A percentile compares a stretch with the other conserved stretches of the same genome.
Conservation (phyloP, 2,888 invertebrate genomes). For the Dryocosmus kuriphilus region DNA sequence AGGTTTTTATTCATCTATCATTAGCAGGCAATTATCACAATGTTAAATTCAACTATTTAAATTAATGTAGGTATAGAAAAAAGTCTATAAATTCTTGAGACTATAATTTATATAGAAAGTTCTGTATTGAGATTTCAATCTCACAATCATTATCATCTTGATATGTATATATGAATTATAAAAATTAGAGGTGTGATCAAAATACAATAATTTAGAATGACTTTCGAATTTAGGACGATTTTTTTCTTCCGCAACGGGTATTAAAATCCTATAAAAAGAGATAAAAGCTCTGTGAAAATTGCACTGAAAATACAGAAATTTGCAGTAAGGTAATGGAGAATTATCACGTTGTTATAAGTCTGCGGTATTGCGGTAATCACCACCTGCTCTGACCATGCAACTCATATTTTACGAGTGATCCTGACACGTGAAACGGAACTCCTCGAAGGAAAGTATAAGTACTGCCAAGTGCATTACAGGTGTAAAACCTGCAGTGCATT, state of each 20-base stretch:
- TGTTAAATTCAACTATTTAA: not conserved
- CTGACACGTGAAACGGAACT: conserved; percentile 53
- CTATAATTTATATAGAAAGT: not conserved
- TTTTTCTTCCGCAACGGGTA: too few relatives aligned
- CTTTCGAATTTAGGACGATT: too few relatives aligned
- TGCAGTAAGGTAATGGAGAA: not conserved
- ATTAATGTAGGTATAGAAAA: not conserved
- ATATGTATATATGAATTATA: too few relatives aligned
- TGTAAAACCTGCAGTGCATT: conserved; percentile 21
- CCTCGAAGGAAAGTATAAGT: conserved; percentile 59
- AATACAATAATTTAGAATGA: too few relatives aligned
- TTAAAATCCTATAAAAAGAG: too few relatives aligned
- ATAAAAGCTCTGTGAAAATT: too few relatives aligned
- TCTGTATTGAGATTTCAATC: too few relatives aligned
- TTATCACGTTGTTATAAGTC: not conserved
- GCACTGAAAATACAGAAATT: not conserved
- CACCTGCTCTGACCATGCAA: not conserved
- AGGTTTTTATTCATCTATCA: not conserved
- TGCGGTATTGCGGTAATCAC: not conserved
- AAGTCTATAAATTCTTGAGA: not conserved
- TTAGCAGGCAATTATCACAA: not conserved
- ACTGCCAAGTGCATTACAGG: conserved; percentile 1
- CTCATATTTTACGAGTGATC: conserved; percentile 22
- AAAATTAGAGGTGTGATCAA: too few relatives aligned
- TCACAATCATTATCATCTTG: too few relatives aligned